phyloP scores from a whole-genome alignment of 64 coral and sea anemone species.

The Pachyseris speciosa region DNA sequence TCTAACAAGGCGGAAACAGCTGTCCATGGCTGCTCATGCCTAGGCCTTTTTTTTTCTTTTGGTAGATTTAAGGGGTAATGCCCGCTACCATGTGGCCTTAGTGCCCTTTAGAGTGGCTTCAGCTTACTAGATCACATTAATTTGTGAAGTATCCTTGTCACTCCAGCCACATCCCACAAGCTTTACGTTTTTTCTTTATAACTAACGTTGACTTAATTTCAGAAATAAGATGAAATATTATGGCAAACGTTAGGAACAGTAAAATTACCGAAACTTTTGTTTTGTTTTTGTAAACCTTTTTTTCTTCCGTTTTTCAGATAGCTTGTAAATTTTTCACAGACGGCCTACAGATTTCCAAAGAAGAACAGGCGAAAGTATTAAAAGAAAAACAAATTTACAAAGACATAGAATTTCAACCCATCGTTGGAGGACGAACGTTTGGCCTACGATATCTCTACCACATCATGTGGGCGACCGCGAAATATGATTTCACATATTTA shows the following conservation, averaged over 20 bases:
- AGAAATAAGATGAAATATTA: no score
- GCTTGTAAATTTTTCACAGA: conserved; percentile 11
- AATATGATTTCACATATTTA: conserved; percentile 50
- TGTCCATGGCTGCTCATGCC: no score
- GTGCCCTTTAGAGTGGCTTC: no score
- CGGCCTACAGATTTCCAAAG: background rate
- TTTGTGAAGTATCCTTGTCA: no score
- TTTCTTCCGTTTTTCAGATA: background rate
- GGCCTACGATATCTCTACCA: conserved; percentile 56
- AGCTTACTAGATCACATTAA: no score
- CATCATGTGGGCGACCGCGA: conserved; percentile 22
- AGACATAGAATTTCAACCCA: conserved; percentile 17
- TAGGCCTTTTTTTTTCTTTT: no score
- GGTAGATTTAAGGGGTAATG: no score
- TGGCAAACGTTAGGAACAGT: background rate
- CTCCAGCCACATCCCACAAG: no score
- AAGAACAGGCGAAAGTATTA: background rate
- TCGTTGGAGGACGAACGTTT: conserved; percentile 37
- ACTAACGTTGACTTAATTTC: no score
- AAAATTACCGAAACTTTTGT: background rate
- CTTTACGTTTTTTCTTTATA: no score
- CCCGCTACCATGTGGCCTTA: no score
- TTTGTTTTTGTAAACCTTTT: background rate
- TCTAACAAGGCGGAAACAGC: no score
- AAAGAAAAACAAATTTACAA: background rate